Conservation (phyloP, 2,797 vertebrate species). For the Sphenodon punctatus region DNA sequence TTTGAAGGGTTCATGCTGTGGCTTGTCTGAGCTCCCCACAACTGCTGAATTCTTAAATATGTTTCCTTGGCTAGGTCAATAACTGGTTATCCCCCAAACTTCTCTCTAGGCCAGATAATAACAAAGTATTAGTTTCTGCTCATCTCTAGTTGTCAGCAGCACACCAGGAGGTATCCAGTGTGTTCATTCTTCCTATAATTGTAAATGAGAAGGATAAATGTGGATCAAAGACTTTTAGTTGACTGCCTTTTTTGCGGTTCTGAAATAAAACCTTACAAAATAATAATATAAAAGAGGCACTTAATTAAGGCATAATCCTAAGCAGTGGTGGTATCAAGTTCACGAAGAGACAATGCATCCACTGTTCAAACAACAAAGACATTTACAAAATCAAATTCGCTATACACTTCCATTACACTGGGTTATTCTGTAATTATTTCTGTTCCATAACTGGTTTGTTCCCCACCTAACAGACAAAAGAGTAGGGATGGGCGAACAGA, state of each 20-base stretch:
- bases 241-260: background rate
- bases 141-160: conserved; percentile 52
- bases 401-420: background rate
- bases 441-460: background rate
- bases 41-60: conserved; percentile 61
- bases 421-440: background rate
- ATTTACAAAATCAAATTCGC: background rate
- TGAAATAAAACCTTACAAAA: conserved; percentile 40
- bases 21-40: conserved; percentile 36
- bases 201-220: conserved; percentile 55
- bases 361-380: background rate
- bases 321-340: conserved; percentile 10
- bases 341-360: background rate
- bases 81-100: conserved; percentile 53
- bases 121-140: conserved; percentile 62
- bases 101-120: conserved; percentile 64
- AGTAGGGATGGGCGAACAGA: too few relatives aligned
- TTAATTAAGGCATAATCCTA: conserved; percentile 57
- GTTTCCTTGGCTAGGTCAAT: conserved; percentile 66
- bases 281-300: conserved; percentile 29
- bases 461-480: too few relatives aligned
- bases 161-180: conserved; percentile 37
- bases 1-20: conserved; percentile 43
- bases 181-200: conserved; percentile 34
- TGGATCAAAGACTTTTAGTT: conserved; percentile 41